phyloP scores from a whole-genome alignment of 2,888 invertebrate genomes.

The Oxystoma pomonae region DNA sequence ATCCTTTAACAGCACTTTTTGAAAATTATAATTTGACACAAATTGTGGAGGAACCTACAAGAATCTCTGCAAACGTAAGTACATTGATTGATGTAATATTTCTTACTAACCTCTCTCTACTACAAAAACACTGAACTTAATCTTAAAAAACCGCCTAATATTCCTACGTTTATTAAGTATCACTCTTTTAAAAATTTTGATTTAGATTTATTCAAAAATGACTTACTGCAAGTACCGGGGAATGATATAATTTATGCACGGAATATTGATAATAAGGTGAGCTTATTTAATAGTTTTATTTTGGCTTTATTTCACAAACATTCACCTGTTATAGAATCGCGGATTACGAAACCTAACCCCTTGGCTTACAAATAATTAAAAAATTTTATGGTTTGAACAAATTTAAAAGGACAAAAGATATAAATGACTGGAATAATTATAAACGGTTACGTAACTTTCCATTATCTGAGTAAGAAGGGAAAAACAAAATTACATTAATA shows the following conservation, averaged over 20 bases:
- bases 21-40: neutral
- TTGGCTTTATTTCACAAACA: no score
- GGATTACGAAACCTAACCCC: no score
- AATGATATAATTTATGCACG: no score
- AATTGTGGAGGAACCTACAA: neutral
- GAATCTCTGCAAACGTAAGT: neutral
- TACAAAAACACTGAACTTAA: no score
- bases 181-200: no score
- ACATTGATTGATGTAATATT: neutral
- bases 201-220: no score
- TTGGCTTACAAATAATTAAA: neutral
- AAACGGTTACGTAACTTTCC: neutral
- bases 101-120: neutral
- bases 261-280: no score
- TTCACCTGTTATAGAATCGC: no score
- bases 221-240: no score
- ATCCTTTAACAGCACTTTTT: neutral
- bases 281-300: no score
- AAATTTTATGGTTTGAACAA: neutral
- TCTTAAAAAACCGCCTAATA: no score
- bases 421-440: neutral
- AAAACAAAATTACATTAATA: constrained; percentile 1
- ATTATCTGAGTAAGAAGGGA: neutral
- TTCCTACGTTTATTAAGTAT: no score
- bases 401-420: constrained; percentile 1